phyloP scores from a whole-genome alignment of 1,140 invertebrate genomes.

The Orchestia grillus region DNA sequence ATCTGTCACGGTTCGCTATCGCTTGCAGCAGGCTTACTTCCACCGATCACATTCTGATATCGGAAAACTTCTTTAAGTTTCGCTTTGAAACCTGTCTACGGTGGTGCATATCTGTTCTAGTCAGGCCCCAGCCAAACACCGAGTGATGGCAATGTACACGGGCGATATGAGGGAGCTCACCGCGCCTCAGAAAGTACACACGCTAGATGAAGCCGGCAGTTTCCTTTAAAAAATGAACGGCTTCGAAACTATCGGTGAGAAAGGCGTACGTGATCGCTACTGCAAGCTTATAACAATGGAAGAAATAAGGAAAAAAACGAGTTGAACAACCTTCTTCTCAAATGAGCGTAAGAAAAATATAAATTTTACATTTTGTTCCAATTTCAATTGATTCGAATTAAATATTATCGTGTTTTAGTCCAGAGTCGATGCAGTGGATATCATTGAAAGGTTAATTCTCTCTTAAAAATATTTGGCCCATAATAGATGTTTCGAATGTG shows the following conservation, averaged over 20 bases:
- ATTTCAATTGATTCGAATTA: background rate
- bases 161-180: background rate
- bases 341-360: no score
- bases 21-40: conserved; percentile 33
- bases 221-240: background rate
- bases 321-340: no score
- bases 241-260: background rate
- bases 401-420: background rate
- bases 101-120: conserved; percentile 11
- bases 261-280: background rate
- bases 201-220: no score
- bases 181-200: no score
- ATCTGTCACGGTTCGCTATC: conserved; percentile 38
- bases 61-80: conserved; percentile 39
- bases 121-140: background rate
- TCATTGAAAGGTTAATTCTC: no score
- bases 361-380: no score
- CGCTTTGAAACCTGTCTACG: conserved; percentile 1
- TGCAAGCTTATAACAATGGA: no score
- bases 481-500: no score
- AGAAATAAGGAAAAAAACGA: background rate
- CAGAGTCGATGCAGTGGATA: background rate
- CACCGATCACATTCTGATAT: conserved; percentile 52
- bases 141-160: background rate
- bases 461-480: no score